A percentile compares a stretch with the other conserved stretches of the same genome.
These are phyloP conservation scores for Meandrina meandrites DNA, from an alignment of 92 coral and sea anemone genomes.

Conservation along the genomic window DNA sequence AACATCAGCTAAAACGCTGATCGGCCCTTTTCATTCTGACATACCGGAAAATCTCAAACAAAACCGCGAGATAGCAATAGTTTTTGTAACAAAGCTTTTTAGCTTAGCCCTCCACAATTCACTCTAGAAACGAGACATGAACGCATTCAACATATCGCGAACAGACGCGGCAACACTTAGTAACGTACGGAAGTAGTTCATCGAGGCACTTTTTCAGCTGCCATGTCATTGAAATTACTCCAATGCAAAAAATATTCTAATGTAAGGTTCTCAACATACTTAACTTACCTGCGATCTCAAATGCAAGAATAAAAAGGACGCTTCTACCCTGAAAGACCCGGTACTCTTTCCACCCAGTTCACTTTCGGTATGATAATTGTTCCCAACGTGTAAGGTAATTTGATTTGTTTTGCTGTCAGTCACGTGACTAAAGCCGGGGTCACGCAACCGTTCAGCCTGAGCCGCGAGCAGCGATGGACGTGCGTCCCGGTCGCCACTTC, in stretches of 20 bases:
- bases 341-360: neutral
- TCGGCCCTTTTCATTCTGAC: no score
- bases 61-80: neutral
- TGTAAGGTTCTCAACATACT: neutral
- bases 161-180: neutral
- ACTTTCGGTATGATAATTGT: neutral
- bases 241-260: neutral
- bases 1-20: no score
- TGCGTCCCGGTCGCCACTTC: no score
- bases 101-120: neutral
- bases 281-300: neutral
- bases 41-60: neutral
- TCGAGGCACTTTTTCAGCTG: neutral
- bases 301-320: neutral
- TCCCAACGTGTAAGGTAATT: neutral
- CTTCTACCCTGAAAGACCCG: neutral
- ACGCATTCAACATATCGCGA: neutral
- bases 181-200: no score
- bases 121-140: neutral
- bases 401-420: neutral
- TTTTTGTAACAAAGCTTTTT: no score
- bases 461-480: no score
- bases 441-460: neutral
- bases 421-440: constrained; percentile 4
- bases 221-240: neutral